A percentile compares a stretch with the other conserved stretches of the same genome.
Conservation (phyloP, 2,797 vertebrate genomes). For the Propithecus perrieri region DNA sequence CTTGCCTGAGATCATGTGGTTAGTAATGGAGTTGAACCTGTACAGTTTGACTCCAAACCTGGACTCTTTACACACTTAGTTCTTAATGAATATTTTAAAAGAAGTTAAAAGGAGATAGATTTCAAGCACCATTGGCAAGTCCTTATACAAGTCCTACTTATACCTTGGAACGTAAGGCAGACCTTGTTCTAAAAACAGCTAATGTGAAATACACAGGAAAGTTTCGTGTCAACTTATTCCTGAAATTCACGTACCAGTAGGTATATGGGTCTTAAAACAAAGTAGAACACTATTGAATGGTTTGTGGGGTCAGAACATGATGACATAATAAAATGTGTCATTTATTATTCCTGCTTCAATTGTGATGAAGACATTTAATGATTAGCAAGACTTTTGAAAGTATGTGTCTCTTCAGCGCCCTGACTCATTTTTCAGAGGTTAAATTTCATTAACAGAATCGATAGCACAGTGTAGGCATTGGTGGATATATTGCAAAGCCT, state of each 20-base stretch:
- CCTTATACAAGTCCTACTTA: not conserved
- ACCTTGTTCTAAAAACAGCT: not conserved
- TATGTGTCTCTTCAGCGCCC: not conserved
- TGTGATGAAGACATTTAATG: conserved; percentile 36
- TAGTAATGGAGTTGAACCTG: not conserved
- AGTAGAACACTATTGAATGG: not conserved
- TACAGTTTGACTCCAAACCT: not conserved
- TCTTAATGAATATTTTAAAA: not conserved
- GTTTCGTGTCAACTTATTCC: not conserved
- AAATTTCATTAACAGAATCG: conserved; percentile 39
- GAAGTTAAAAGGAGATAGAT: not conserved
- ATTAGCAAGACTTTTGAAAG: conserved; percentile 13
- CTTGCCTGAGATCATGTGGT: not conserved
- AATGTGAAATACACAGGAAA: not conserved
- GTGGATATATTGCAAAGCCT: not conserved
- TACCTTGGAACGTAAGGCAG: not conserved
- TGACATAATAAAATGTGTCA: not conserved
- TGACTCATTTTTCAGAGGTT: conserved; percentile 52
- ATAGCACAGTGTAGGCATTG: not conserved
- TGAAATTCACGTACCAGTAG: not conserved
- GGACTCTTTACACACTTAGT: not conserved
- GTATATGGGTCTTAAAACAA: not conserved
- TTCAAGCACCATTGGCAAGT: not conserved
- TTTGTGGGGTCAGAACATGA: not conserved
- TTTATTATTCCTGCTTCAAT: not conserved